Evolutionary conservation across 2,888 invertebrate genomes (phyloP), one percentile per base, ranked within the genome.

Genomic region (Epirrhoe alternata): DNA sequence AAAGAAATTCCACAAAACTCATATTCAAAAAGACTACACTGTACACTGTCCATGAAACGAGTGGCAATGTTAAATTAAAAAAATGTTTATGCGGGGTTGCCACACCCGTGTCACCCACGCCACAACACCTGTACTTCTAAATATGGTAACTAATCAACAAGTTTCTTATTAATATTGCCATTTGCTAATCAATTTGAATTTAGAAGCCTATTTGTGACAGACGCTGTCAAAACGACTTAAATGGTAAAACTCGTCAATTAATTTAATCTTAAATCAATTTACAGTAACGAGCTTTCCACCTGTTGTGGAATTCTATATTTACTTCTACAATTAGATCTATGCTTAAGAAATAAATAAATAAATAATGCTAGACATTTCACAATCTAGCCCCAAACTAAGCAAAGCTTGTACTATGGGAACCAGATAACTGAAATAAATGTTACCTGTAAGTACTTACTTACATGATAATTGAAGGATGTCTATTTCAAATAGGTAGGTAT

Each of bases 1-100:
- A 89, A 16, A 92, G 79, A 72, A 90, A 90, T 61, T 89, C 88
- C 69, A 91, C 88, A 76, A 90, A 90, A 78, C 86, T 88, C 89
- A 91, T 91, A 64, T 70, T 83, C 61, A 64, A 69, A 76, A 65
- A 69, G 66, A 80, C 77, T 76, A 73, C 76, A 80, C 86, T 72
- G 80, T 79, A 76, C 84, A 81, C 79, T 68, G 79, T 56, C 77
- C 77, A 71, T 75, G 72, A 80, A 76, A 74, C 79, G 82, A 87
- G 85, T 87, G 86, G 80, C 83, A 79, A 82, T 78, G 79, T 74
- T 74, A 84, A 84, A 84, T 83, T 82, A 79, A 81, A 81, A 77
- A 75, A 77, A 79, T 81, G 78, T 80, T 80, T 82, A 83, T 81
- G 77, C 76, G 79, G 78, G 80, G 82, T 82, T 80, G 77, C 88